phyloP scores from a whole-genome alignment of 2,888 invertebrate species.

The Microctonus brassicae region DNA sequence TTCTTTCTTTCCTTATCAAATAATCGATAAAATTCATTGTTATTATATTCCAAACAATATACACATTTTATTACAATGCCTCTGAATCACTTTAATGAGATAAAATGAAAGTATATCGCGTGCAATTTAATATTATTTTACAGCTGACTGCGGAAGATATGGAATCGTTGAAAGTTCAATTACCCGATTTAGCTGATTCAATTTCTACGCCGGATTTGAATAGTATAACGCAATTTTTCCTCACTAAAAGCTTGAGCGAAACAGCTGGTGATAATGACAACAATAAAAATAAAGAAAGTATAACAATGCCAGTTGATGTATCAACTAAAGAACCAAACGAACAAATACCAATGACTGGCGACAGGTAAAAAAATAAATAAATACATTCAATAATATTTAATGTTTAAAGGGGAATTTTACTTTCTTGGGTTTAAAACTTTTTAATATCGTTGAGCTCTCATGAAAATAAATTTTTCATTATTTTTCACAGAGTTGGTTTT shows the following conservation, averaged over 20 bases:
- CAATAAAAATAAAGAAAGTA: constrained; percentile 60
- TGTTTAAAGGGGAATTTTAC: too few relatives aligned
- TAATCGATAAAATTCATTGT: too few relatives aligned
- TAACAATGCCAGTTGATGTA: constrained; percentile 55
- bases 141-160: constrained; percentile 73
- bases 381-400: too few relatives aligned
- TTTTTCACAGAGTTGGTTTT: constrained; percentile 74
- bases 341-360: constrained; percentile 54
- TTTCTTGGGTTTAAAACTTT: too few relatives aligned
- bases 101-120: neutral
- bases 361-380: constrained; percentile 55
- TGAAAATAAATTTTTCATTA: too few relatives aligned
- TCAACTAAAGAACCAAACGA: constrained; percentile 54
- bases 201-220: constrained; percentile 80
- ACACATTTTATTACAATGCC: neutral
- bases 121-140: constrained; percentile 12
- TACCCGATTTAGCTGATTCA: constrained; percentile 79
- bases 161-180: constrained; percentile 74
- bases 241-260: constrained; percentile 70
- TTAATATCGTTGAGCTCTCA: too few relatives aligned
- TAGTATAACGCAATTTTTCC: constrained; percentile 80
- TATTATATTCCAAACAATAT: too few relatives aligned
- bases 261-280: constrained; percentile 55
- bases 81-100: neutral
- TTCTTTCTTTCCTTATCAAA: too few relatives aligned